These are phyloP conservation scores for Girardia tigrina DNA, from an alignment of 2,888 invertebrate species.

Conservation along the genomic window DNA sequence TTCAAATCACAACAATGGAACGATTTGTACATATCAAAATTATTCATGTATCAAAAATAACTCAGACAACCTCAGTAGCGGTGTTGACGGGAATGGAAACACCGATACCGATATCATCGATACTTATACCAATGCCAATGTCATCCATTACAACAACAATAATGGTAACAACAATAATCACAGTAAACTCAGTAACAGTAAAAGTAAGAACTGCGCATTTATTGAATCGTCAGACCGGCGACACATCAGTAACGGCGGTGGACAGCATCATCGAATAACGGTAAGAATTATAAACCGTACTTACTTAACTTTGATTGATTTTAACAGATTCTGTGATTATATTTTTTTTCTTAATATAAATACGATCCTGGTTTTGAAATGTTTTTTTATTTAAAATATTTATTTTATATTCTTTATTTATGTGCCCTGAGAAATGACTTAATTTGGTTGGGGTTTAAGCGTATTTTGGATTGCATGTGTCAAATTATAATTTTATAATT, in stretches of 20 bases:
- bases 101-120: no score
- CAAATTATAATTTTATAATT: no score
- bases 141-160: no score
- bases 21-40: constrained; percentile 20
- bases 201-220: constrained; percentile 5
- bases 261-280: constrained; percentile 2
- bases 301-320: constrained; percentile 18
- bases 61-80: no score
- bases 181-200: no score
- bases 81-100: no score
- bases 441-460: no score
- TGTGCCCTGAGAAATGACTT: no score
- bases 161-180: no score
- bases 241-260: not conserved
- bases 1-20: constrained; percentile 4
- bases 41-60: not conserved
- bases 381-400: no score
- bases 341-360: constrained; percentile 23
- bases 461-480: no score
- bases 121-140: no score
- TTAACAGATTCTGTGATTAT: constrained; percentile 14
- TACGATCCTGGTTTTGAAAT: constrained; percentile 20
- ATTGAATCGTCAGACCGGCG: not conserved
- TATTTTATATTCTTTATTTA: not conserved
- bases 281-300: constrained; percentile 23